These are phyloP conservation scores for Blastomussa wellsi DNA, from an alignment of 92 coral and sea anemone species.

Conservation along the genomic window DNA sequence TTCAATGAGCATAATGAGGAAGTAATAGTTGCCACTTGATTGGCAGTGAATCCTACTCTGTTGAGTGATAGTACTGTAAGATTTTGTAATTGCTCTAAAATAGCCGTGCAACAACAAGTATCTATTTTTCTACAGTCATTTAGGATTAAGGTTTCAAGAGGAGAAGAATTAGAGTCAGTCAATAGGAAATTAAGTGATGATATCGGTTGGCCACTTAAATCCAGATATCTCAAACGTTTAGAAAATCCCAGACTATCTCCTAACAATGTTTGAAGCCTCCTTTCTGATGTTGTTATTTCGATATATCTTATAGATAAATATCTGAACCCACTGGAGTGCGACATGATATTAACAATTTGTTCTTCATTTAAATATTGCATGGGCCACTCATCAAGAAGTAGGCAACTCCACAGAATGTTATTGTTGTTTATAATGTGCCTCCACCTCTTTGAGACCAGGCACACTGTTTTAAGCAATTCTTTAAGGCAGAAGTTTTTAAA, in stretches of 20 bases:
- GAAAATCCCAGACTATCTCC: conserved; percentile 52
- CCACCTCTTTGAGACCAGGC: conserved; percentile 53
- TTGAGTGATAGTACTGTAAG: conserved; percentile 43
- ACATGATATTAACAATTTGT: conserved; percentile 39
- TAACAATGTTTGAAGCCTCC: conserved; percentile 49
- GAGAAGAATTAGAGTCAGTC: conserved; percentile 44
- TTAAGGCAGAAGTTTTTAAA: conserved; percentile 52
- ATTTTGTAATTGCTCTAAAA: conserved; percentile 48
- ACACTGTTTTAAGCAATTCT: conserved; percentile 51
- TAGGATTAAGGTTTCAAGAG: conserved; percentile 54
- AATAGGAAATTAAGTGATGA: conserved; percentile 50
- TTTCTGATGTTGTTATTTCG: conserved; percentile 55
- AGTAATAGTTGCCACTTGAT: conserved; percentile 52
- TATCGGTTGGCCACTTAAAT: conserved; percentile 51
- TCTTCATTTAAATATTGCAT: conserved; percentile 37
- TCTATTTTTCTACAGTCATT: conserved; percentile 49
- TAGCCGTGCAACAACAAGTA: conserved; percentile 45
- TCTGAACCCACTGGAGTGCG: conserved; percentile 53
- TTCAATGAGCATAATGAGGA: conserved; percentile 47
- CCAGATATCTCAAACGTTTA: conserved; percentile 52
- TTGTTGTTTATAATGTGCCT: conserved; percentile 48
- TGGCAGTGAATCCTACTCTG: conserved; percentile 59
- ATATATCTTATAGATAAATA: conserved; percentile 45
- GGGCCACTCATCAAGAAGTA: conserved; percentile 56
- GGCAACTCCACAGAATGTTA: conserved; percentile 52